Evolutionary conservation across 1,140 invertebrate genomes (phyloP), one percentile per base, ranked within the genome.

Genomic region (Gonatopus flavifemur): DNA sequence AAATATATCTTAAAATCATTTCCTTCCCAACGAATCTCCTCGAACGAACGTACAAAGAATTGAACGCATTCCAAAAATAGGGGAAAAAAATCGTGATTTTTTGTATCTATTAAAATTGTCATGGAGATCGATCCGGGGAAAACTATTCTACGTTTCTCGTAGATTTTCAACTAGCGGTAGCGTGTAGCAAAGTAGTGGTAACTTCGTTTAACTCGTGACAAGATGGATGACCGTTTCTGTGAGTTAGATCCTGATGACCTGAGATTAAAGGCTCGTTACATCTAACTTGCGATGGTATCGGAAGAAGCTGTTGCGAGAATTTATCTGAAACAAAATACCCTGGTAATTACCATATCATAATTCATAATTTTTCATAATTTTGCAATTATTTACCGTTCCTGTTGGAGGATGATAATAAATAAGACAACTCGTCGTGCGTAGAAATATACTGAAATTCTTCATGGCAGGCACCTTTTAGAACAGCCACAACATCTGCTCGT

Each of bases 381-480:
- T n/a, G n/a, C n/a, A n/a, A n/a, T n/a, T n/a, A n/a, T n/a, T n/a
- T n/a, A n/a, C n/a, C n/a, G n/a, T n/a, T n/a, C n/a, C n/a, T n/a
- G n/a, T n/a, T n/a, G n/a, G n/a, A n/a, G n/a, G 64, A 69, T 55
- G 80, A 71, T 41, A 83, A 64, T 24, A 80, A 56, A 35, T 78
- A 74, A 38, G 82, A 79, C 22, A 84, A 60, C 64, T 83, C 80
- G 32, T 81, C 80, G 35, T 78, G 71, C 5, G 77, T 80, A 3
- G 73, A 77, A 53, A 82, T 79, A 46, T 83, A 74, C 25, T 81
- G 77, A 57, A 84, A 84, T 52, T 83, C 81, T 31, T 82, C 82
- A 7, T 77, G 72, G 28, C 80, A 81, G 16, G 81, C 81, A 6
- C 83, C 83, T 62, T 79, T 76, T 19, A 84, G 74, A 9, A 85